Evolutionary conservation across 2,888 invertebrate genomes (phyloP).

Genomic region (Gari tellinella): DNA sequence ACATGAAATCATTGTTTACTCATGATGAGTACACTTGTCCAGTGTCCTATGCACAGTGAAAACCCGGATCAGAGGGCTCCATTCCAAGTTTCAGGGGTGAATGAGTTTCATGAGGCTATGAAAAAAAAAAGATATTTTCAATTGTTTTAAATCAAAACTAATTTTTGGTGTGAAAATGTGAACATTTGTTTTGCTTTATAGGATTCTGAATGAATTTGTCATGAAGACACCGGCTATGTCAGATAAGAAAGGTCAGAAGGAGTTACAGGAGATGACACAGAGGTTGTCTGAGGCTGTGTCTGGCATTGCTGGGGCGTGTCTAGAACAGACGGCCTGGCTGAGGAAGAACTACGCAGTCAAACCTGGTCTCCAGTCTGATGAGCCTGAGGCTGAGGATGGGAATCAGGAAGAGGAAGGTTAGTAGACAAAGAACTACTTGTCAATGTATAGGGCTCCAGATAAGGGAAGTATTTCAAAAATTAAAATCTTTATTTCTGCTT

Average conservation of each 20-base stretch:
- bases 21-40: no score
- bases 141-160: background rate
- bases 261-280: slow-evolving; percentile 88
- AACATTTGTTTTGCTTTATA: slow-evolving; percentile 68
- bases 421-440: background rate
- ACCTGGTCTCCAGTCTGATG: slow-evolving; percentile 83
- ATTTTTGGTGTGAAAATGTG: background rate
- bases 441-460: no score
- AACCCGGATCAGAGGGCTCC: no score
- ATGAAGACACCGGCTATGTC: slow-evolving; percentile 90
- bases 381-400: slow-evolving; percentile 74
- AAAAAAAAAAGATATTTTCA: no score
- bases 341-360: slow-evolving; percentile 92
- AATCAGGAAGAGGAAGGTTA: slow-evolving; percentile 39
- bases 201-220: slow-evolving; percentile 92
- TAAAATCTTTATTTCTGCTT: no score
- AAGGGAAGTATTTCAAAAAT: no score
- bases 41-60: no score
- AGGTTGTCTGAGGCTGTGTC: slow-evolving; percentile 91
- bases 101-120: no score
- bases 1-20: no score
- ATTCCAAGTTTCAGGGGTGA: no score
- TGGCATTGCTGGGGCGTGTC: slow-evolving; percentile 93
- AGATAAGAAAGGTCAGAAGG: slow-evolving; percentile 92
- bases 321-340: slow-evolving; percentile 96